Evolutionary conservation across 2,888 invertebrate species (phyloP).

Genomic region (Crematogaster levior): DNA sequence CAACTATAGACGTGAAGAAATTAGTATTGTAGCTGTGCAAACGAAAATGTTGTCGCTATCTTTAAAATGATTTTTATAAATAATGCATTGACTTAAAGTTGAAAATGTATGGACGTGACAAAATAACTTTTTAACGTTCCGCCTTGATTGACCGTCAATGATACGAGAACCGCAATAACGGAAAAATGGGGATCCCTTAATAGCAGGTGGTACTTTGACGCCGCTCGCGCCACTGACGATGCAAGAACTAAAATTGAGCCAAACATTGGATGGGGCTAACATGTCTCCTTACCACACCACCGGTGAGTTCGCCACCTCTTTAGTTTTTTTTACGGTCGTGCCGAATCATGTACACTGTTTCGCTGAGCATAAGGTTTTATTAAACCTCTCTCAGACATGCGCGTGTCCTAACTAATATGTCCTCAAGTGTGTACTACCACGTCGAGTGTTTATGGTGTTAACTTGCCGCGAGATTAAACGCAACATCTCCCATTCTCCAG

Average conservation of each 20-base stretch:
- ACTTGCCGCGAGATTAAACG: slow-evolving; percentile 31
- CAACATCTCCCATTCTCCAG: background rate
- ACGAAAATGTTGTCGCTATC: background rate
- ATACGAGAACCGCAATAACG: slow-evolving; percentile 75
- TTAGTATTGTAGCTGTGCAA: no score
- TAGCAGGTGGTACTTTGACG: slow-evolving; percentile 89
- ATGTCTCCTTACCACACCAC: slow-evolving; percentile 90
- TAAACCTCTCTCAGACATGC: slow-evolving; percentile 37
- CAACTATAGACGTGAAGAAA: background rate
- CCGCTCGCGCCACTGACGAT: slow-evolving; percentile 91
- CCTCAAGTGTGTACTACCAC: slow-evolving; percentile 33
- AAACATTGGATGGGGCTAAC: slow-evolving; percentile 89
- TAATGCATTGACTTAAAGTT: background rate
- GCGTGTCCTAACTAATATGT: slow-evolving; percentile 54
- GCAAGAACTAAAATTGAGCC: slow-evolving; percentile 91
- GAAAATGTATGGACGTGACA: background rate
- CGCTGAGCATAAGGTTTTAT: slow-evolving; percentile 47
- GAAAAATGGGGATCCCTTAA: slow-evolving; percentile 80
- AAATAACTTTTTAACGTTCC: slow-evolving; percentile 66
- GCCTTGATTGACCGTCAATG: slow-evolving; percentile 71
- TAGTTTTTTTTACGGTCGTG: slow-evolving; percentile 67
- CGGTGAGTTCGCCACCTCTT: slow-evolving; percentile 87
- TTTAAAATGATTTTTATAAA: background rate
- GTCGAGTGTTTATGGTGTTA: slow-evolving; percentile 30
- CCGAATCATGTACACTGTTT: slow-evolving; percentile 53